Conservation (phyloP, 2,113 vertebrate genomes). For the Syngnathoides biaculeatus region DNA sequence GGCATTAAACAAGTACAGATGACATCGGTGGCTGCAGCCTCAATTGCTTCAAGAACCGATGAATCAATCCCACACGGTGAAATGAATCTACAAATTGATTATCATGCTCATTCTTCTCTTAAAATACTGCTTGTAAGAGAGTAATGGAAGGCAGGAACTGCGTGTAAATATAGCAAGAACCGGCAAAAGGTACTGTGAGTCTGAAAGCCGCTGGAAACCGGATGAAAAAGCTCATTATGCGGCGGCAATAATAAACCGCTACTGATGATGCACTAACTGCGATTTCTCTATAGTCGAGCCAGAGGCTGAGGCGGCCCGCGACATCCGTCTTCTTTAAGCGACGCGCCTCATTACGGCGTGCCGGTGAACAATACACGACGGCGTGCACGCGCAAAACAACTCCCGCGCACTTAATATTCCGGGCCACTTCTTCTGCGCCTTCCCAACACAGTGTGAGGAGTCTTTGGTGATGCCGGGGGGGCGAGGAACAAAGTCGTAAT, state of each 20-base stretch:
- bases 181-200: conserved; percentile 29
- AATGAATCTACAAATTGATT: not conserved
- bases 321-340: conserved; percentile 71
- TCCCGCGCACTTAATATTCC: conserved; percentile 38
- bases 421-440: conserved; percentile 21
- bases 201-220: conserved; percentile 20
- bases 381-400: conserved; percentile 21
- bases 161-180: conserved; percentile 15
- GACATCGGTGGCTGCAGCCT: not conserved
- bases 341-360: conserved; percentile 46
- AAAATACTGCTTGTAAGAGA: conserved; percentile 11
- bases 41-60: not conserved
- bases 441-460: conserved; percentile 24
- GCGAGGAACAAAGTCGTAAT: conserved; percentile 53
- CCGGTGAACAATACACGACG: conserved; percentile 20
- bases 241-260: conserved; percentile 64
- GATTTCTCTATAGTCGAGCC: conserved; percentile 61
- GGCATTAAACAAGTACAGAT: not conserved
- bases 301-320: conserved; percentile 59
- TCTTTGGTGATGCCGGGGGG: conserved; percentile 43
- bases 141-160: conserved; percentile 8
- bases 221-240: conserved; percentile 52
- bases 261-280: conserved; percentile 64
- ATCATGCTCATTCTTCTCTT: not conserved
- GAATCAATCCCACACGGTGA: not conserved